Evolutionary conservation across 1,140 invertebrate genomes (phyloP).

Genomic region (Drosophila saltans): DNA sequence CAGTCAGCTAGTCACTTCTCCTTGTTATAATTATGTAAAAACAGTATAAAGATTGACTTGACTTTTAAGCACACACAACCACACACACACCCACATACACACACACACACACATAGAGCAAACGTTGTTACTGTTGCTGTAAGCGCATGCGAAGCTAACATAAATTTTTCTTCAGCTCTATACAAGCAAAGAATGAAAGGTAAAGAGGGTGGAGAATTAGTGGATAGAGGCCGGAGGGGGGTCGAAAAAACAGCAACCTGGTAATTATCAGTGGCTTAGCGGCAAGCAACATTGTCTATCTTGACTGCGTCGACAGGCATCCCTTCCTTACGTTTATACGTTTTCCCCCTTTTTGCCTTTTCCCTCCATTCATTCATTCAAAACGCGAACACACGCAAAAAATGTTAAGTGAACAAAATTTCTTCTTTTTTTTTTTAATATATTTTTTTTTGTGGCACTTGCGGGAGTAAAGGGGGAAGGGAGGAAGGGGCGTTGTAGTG

Average conservation of each 20-base stretch:
- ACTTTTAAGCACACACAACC: slow-evolving; percentile 52
- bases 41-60: slow-evolving; percentile 79
- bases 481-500: neutral
- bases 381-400: slow-evolving; percentile 71
- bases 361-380: slow-evolving; percentile 32
- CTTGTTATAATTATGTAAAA: slow-evolving; percentile 81
- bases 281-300: slow-evolving; percentile 76
- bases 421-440: slow-evolving; percentile 20
- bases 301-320: slow-evolving; percentile 29
- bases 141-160: slow-evolving; percentile 74
- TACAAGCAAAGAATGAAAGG: neutral
- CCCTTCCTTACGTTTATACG: neutral
- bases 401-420: slow-evolving; percentile 71
- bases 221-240: neutral
- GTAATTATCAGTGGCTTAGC: slow-evolving; percentile 76
- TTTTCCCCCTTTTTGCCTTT: neutral
- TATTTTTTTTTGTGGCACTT: slow-evolving; percentile 63
- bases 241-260: slow-evolving; percentile 52
- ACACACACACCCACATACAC: slow-evolving; percentile 21
- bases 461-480: slow-evolving; percentile 17
- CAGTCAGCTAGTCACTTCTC: slow-evolving; percentile 42
- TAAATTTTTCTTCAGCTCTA: slow-evolving; percentile 57
- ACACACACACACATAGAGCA: slow-evolving; percentile 17
- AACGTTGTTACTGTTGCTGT: slow-evolving; percentile 25
- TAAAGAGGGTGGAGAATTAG: too few species aligned